Percentiles rank a stretch among this genome's conserved stretches.
Conservation (phyloP, 2,888 invertebrate species). For the Caenorhabditis panamensis region DNA sequence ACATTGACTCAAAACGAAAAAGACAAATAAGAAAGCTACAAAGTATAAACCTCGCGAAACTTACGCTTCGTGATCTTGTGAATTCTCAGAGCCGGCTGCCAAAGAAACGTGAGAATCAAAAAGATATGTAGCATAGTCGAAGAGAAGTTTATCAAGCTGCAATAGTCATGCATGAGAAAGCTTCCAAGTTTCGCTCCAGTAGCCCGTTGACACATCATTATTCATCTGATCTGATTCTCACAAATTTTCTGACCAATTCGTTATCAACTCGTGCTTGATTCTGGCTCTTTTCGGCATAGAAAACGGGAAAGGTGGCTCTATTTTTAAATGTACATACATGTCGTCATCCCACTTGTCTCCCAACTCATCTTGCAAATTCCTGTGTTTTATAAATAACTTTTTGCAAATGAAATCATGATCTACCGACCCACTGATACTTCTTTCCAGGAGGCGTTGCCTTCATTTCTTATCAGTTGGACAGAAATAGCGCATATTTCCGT, state of each 20-base stretch:
- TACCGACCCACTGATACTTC: background rate
- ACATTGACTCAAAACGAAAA: no score
- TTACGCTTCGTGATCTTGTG: background rate
- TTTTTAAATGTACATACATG: background rate
- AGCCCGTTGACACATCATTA: background rate
- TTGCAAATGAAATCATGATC: background rate
- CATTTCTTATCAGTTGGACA: background rate
- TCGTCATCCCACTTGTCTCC: background rate
- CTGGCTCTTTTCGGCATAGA: background rate
- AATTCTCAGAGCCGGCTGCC: background rate
- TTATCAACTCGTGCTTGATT: background rate
- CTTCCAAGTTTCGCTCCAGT: background rate
- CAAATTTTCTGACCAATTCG: background rate
- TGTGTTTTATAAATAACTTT: background rate
- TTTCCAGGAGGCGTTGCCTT: constrained; percentile 9
- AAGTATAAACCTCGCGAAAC: no score
- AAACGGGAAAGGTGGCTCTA: background rate
- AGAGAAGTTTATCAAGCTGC: background rate
- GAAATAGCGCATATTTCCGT: background rate
- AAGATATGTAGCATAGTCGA: background rate
- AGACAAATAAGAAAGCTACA: no score
- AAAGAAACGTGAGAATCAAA: background rate
- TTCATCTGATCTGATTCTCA: background rate
- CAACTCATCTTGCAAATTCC: background rate
- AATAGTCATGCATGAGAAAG: background rate